These are phyloP conservation scores for Harpia harpyja DNA, from an alignment of 2,797 vertebrate genomes.

Conservation along the genomic window DNA sequence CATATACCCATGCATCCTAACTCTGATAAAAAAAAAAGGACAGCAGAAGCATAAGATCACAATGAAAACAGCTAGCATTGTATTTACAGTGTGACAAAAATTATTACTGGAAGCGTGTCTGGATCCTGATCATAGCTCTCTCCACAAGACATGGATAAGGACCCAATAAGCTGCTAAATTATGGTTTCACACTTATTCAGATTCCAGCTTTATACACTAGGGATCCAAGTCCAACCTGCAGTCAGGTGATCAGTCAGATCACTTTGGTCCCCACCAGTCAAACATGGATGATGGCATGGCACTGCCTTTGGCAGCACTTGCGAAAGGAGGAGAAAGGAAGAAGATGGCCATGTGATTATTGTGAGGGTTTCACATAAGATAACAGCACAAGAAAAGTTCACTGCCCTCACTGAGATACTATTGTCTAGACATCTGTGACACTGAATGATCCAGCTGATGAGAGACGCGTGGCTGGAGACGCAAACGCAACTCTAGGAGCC, in stretches of 20 bases:
- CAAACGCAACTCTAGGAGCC: neutral
- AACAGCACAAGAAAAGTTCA: neutral
- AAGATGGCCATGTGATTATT: neutral
- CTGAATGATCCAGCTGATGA: neutral
- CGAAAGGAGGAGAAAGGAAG: neutral
- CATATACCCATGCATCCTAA: neutral
- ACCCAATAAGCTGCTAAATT: neutral
- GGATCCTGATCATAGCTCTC: neutral
- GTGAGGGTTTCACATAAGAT: neutral
- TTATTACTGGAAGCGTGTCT: neutral
- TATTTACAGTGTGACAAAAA: neutral
- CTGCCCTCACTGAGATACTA: neutral
- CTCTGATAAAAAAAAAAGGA: neutral
- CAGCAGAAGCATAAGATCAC: neutral
- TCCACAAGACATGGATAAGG: neutral
- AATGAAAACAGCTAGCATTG: neutral
- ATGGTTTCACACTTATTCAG: neutral
- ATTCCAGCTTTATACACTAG: neutral
- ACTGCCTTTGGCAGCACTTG: neutral
- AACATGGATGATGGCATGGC: accelerated
- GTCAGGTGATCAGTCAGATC: neutral
- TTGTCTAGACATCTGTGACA: neutral
- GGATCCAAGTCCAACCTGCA: neutral
- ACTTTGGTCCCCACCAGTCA: neutral
- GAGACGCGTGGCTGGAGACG: neutral